Percentiles rank a stretch among this genome's conserved stretches.
These are phyloP conservation scores for Leuciscus waleckii DNA, from an alignment of 2,797 vertebrate genomes.

Conservation along the genomic window DNA sequence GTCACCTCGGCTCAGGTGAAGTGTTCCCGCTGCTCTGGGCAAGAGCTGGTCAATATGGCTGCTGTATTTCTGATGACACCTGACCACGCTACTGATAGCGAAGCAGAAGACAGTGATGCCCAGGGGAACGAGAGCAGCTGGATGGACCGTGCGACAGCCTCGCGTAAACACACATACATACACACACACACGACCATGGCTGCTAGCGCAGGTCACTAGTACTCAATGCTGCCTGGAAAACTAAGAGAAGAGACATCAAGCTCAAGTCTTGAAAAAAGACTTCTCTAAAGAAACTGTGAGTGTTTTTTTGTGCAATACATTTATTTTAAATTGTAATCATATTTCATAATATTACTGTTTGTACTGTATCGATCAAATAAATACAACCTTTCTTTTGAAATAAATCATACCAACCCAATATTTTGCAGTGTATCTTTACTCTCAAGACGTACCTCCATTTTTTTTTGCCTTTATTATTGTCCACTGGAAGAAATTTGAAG, in stretches of 20 bases:
- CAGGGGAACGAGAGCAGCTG: conserved; percentile 35
- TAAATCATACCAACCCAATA: background rate
- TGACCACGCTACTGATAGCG: conserved; percentile 5
- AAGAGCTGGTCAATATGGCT: conserved; percentile 47
- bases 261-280: conserved; percentile 10
- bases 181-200: conserved; percentile 20
- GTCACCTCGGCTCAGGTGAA: conserved; percentile 22
- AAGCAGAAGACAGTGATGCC: conserved; percentile 28
- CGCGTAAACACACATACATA: background rate
- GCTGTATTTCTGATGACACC: conserved; percentile 37
- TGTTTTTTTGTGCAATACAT: background rate
- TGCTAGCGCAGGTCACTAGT: conserved; percentile 43
- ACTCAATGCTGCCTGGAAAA: conserved; percentile 52
- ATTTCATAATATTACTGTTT: background rate
- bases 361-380: background rate
- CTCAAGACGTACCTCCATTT: background rate
- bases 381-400: background rate
- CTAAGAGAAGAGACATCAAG: conserved; percentile 19
- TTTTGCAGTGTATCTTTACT: background rate
- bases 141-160: background rate
- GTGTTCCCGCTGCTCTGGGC: conserved; percentile 11
- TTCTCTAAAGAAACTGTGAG: conserved; percentile 1
- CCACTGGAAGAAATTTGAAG: no score
- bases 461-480: no score
- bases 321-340: background rate